Base-by-base conservation (phyloP, 2,797 vertebrate species). In the Momotus momota region DNA sequence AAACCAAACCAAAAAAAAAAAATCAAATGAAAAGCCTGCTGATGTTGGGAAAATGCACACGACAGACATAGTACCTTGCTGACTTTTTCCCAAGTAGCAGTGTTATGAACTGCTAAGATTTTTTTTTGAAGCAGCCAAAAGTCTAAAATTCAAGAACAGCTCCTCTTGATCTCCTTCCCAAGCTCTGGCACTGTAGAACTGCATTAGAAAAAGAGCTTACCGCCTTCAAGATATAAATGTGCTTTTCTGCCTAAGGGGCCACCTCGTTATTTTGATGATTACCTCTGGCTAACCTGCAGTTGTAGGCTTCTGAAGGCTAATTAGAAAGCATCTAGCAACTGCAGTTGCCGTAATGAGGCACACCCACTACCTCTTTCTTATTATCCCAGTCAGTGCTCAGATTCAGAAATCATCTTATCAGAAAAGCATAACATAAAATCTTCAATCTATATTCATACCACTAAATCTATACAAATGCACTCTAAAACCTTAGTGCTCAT, bases 241-340 rank as follows among this genome's bases (percentile, higher is more conserved):
- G 10, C 6, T 90, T 92, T 96, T 83, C 60, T 88, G 49, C 40
- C 65, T 72, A 81, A 85, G 43, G 81, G n/a, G 69, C 43, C 33
- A 51, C 26, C 80, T 67, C 43, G 72, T 88, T 86, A 88, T 65
- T 87, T 41, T 71, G 74, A 52, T 83, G 75, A 88, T 75, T 94
- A 75, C 55, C 88, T 86, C 72, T 80, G 79, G 58, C 69, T 93
- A 81, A 65, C 84, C 54, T 86, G 55, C 65, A 93, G 52, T 73
- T 94, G 84, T 90, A 91, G 94, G 74, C 26, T 97, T 97, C 88
- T 97, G 96, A 96, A 96, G 96, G 97, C 97, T 98, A 98, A 99
- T 98, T 98, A 98, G 97, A 97, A 98, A 97, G 94, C 90, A 96
- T 92, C 96, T 97, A 95, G 90, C 97, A 98, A 77, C 70, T 84